Evolutionary conservation across 2,888 invertebrate species (phyloP), one percentile per base, ranked within the genome.

Genomic region (Folsomia manolachei): DNA sequence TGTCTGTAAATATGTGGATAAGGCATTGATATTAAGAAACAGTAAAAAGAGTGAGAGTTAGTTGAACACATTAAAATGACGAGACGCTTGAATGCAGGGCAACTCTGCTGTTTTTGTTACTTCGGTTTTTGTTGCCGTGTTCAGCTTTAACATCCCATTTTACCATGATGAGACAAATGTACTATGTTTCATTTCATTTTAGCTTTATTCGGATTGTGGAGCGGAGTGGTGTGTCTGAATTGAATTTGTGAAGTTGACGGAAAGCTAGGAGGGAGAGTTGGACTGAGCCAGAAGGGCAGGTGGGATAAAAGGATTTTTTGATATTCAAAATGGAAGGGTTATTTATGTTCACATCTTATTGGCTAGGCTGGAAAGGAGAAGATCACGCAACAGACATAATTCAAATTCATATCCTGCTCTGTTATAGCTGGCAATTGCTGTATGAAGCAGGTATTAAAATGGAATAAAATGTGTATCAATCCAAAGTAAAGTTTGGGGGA

Each of bases 321-420:
- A 78, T 79, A 78, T 79, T 79, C 79, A 79, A 79, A 79, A 79
- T 79, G 79, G 79, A 77, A 77, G 79, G 75, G 78, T 78, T 79
- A 78, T 77, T 79, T 79, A 77, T 77, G 78, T 77, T 77, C 73
- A 78, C 68, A 74, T 79, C 76, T 78, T 77, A 79, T 79, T 79
- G 79, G 79, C 63, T 73, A 77, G 73, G 77, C 79, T 74, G 65
- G 71, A 75, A 74, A 74, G 71, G 73, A 74, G 69, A 77, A 78
- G 76, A 79, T 80, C 80, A 80, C 80, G 80, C 79, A 80, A 79
- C 77, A 75, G 62, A 71, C 78, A 80, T 80, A 78, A 80, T 73
- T 80, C 79, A 79, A 77, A 73, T 72, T 24, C 62, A 64, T 64
- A 64, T 11, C 21, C 23, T 21, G 24, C 63, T 63, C 25, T 21